Base-by-base conservation (phyloP, 92 coral and sea anemone genomes). In the Nematostella vectensis region DNA sequence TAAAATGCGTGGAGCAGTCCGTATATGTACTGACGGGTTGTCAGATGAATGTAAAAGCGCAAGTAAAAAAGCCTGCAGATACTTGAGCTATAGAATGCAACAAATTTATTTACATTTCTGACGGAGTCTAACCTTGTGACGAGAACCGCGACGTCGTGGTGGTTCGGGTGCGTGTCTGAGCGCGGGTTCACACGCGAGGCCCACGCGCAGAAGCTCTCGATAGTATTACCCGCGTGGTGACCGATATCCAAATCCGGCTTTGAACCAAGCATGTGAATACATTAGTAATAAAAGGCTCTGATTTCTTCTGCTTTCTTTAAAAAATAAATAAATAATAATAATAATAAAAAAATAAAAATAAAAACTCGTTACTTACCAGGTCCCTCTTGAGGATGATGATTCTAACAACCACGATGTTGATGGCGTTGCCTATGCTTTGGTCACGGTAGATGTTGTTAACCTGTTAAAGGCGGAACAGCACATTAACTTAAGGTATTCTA, bases 341-440 rank as follows among this genome's bases (percentile, higher is more conserved):
- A n/a, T n/a, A n/a, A n/a, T n/a, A n/a, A n/a, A n/a, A n/a, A n/a
- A n/a, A n/a, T n/a, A n/a, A n/a, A n/a, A n/a, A n/a, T n/a, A n/a
- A n/a, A n/a, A n/a, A n/a, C n/a, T n/a, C n/a, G n/a, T n/a, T n/a
- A 33, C 73, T 75, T 30, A 78, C 96, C 83, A 58, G 88, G 28
- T 91, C 74, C 47, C 64, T 83, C 48, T 78, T 69, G 13, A 91
- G 84, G 59, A 91, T 86, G 31, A 91, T 67, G 53, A 91, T 62
- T 6, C 98, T 76, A 12, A 82, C 93, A 11, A 86, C 75, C 26
- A 85, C 95, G 12, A 91, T 55, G 65, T 91, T 86, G 71, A 91
- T 82, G 10, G 98, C 98, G 3, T 81, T 83, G 2, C 98, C 98
- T 30, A 91, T 79, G 33, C 98, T 91, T 11, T 91, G 96, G 67